Base-by-base conservation (phyloP, 2,888 invertebrate genomes). In the Diaperis boleti region DNA sequence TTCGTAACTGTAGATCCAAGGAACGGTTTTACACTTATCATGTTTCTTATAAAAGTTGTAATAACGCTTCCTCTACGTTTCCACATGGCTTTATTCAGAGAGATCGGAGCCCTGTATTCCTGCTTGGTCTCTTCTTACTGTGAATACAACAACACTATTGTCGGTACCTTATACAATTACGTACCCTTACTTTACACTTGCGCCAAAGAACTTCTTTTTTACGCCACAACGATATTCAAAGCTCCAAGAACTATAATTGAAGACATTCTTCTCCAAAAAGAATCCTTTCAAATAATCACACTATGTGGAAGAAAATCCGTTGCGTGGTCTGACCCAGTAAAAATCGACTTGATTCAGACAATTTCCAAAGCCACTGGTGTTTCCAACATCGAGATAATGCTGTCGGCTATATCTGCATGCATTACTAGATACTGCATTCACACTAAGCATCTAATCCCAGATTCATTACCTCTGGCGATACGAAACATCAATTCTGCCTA, bases 301-400 rank as follows among this genome's bases (percentile, higher is more conserved):
- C 82, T 89, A 15, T 89, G 89, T 74, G 91, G 91, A 1, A 82
- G 91, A 65, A 91, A 91, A 82, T 88, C 89, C 1, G 86, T 89
- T 1, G 86, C 89, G 0, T 91, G 91, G 91, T 90, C 90, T 0
- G 85, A 87, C 0, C 85, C 88, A 0, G 85, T 91, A 0, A 82
- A 87, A 4, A 79, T 85, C 3, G 85, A 85, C 0, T 78, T 83
- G 8, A 80, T 91, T 4, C 84, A 84, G 49, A 83, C 85, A 22
- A 86, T 89, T 2, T 85, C 88, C 0, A 82, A 82, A 6, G 84
- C 85, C 0, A 84, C 88, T 0, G 87, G 86, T 1, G 87, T 88
- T 0, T 85, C 88, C 0, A 85, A 87, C 41, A 86, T 88, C 0
- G 91, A 90, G 74, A 83, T 90, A 14, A 80, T 88, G 0, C 78